These are phyloP conservation scores for Caenorhabditis sulstoni DNA, from an alignment of 2,888 invertebrate genomes.

Conservation along the genomic window DNA sequence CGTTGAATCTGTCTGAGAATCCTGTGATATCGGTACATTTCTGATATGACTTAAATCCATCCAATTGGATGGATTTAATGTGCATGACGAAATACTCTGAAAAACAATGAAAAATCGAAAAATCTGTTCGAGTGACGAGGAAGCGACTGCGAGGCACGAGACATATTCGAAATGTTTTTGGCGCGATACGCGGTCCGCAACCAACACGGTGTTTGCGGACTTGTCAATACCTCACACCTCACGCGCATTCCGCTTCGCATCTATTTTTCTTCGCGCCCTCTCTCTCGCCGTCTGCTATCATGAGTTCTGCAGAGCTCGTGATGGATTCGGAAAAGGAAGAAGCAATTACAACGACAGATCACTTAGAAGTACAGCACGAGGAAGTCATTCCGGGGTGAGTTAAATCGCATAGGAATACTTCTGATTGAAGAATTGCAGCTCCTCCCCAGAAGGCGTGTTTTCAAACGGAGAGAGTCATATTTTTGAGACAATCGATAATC, in stretches of 20 bases:
- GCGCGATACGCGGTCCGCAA: slow-evolving; percentile 13
- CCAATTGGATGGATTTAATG: slow-evolving; percentile 92
- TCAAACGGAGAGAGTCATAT: slow-evolving; percentile 13
- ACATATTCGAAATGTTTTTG: slow-evolving; percentile 14
- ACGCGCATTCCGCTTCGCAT: background rate
- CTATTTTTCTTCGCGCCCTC: background rate
- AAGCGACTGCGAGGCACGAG: too few species aligned
- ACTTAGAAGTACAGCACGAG: slow-evolving; percentile 13
- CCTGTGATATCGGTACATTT: slow-evolving; percentile 95
- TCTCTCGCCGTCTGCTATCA: slow-evolving; percentile 3
- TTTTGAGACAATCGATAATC: slow-evolving; percentile 4
- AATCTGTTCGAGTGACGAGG: too few species aligned
- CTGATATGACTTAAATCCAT: slow-evolving; percentile 98
- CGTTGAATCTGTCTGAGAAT: slow-evolving; percentile 37
- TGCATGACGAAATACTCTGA: slow-evolving; percentile 85
- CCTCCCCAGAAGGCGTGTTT: slow-evolving; percentile 53
- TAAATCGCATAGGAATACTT: background rate
- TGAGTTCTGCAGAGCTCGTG: slow-evolving; percentile 17
- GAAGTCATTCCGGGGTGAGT: slow-evolving; percentile 44
- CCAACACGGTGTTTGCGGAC: slow-evolving; percentile 27
- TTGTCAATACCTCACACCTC: slow-evolving; percentile 13
- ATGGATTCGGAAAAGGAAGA: slow-evolving; percentile 55
- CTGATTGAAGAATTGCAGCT: slow-evolving; percentile 14
- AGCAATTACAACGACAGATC: background rate
- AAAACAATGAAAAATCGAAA: background rate